Evolutionary conservation across 2,797 vertebrate genomes (phyloP).

Genomic region (Sphaeramia orbicularis): DNA sequence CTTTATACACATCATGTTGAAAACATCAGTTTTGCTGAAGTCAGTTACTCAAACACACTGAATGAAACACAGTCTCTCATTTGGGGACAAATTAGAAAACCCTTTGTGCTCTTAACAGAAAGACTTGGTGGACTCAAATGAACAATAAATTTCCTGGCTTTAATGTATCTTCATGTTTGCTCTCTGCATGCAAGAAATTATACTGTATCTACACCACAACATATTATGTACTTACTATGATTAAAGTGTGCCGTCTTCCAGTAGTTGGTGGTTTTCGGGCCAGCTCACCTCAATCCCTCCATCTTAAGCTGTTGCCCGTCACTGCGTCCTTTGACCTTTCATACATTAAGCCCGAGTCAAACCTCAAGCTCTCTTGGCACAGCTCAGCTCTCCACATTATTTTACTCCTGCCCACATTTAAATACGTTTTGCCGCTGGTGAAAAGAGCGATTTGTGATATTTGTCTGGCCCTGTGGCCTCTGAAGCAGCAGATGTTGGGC

Average conservation of each 20-base stretch:
- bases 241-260: slow-evolving; percentile 2
- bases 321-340: slow-evolving; percentile 5
- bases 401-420: slow-evolving; percentile 22
- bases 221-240: slow-evolving; percentile 9
- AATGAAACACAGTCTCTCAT: background rate
- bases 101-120: too few species aligned
- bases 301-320: background rate
- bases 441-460: slow-evolving; percentile 44
- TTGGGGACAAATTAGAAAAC: background rate
- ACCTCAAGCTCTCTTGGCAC: slow-evolving; percentile 7
- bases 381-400: slow-evolving; percentile 23
- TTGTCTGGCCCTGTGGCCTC: slow-evolving; percentile 37
- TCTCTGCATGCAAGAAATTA: background rate
- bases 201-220: background rate
- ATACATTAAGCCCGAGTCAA: background rate
- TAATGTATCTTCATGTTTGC: background rate
- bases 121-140: background rate
- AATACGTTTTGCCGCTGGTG: slow-evolving; percentile 4
- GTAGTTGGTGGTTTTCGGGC: slow-evolving; percentile 10
- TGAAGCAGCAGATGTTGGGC: slow-evolving; percentile 55
- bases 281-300: slow-evolving; percentile 23
- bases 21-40: too few species aligned
- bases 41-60: too few species aligned
- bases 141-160: background rate
- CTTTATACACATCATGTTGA: too few species aligned